These are phyloP conservation scores for Rousettus leschenaultii DNA, from an alignment of 2,113 vertebrate genomes.

Conservation along the genomic window DNA sequence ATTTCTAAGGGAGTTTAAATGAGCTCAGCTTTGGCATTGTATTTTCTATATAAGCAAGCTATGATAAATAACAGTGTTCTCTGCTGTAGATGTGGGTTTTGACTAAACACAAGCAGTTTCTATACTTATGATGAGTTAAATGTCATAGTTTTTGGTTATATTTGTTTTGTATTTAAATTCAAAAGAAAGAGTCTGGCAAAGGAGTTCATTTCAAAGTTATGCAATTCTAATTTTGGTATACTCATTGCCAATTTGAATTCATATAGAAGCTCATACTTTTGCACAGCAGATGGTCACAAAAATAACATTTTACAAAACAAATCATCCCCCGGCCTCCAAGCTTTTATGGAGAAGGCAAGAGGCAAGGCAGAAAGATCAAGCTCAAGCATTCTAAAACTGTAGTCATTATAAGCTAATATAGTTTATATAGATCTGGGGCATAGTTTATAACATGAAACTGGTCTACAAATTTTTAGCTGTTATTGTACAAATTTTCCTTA, in stretches of 20 bases:
- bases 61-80: conserved; percentile 1
- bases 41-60: background rate
- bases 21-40: background rate
- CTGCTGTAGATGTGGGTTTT: background rate
- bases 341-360: conserved; percentile 3
- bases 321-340: background rate
- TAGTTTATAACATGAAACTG: background rate
- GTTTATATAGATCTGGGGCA: background rate
- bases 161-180: background rate
- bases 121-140: conserved; percentile 2
- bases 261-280: background rate
- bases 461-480: background rate
- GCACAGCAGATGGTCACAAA: background rate
- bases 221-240: conserved; percentile 4
- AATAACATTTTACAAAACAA: background rate
- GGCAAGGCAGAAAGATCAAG: background rate
- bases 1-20: background rate
- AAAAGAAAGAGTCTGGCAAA: background rate
- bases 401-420: background rate
- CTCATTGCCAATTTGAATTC: background rate
- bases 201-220: conserved; percentile 26
- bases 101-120: background rate
- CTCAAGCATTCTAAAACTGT: background rate
- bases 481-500: background rate
- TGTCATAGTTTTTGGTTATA: background rate